Conservation (phyloP, 2,797 vertebrate species). For the Danio choprae region DNA sequence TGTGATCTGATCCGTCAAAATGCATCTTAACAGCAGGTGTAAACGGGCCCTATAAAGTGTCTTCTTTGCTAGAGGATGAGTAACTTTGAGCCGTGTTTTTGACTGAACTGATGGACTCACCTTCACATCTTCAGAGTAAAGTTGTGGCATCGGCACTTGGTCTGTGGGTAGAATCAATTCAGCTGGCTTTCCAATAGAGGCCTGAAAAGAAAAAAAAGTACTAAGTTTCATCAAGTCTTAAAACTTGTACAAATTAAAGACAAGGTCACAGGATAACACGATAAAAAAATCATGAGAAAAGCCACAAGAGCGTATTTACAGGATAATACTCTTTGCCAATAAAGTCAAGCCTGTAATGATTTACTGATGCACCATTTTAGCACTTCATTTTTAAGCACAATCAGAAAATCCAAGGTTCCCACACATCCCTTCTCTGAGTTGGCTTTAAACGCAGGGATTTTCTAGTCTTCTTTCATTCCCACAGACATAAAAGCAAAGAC, state of each 20-base stretch:
- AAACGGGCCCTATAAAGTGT: background rate
- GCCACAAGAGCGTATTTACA: background rate
- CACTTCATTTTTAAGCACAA: background rate
- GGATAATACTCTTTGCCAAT: background rate
- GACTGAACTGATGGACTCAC: slow-evolving; percentile 47
- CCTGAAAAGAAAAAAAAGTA: slow-evolving; percentile 36
- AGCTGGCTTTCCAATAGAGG: slow-evolving; percentile 40
- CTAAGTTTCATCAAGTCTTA: background rate
- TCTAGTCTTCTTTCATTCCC: slow-evolving; percentile 29
- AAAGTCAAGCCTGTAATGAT: slow-evolving; percentile 23
- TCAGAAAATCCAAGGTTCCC: slow-evolving; percentile 25
- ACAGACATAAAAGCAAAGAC: slow-evolving; percentile 40
- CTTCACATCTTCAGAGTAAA: slow-evolving; percentile 9
- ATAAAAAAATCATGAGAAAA: background rate
- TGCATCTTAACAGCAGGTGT: background rate
- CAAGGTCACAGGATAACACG: background rate
- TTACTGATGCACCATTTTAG: background rate
- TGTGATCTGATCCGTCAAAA: too few species aligned
- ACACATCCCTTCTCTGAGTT: slow-evolving; percentile 38
- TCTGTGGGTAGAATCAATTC: slow-evolving; percentile 22
- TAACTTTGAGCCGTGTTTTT: slow-evolving; percentile 5
- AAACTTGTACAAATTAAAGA: background rate
- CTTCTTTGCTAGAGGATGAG: background rate
- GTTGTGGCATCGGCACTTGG: slow-evolving; percentile 18
- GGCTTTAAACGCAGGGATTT: background rate